Conservation (phyloP, 2,113 vertebrate genomes). For the Conger conger region DNA sequence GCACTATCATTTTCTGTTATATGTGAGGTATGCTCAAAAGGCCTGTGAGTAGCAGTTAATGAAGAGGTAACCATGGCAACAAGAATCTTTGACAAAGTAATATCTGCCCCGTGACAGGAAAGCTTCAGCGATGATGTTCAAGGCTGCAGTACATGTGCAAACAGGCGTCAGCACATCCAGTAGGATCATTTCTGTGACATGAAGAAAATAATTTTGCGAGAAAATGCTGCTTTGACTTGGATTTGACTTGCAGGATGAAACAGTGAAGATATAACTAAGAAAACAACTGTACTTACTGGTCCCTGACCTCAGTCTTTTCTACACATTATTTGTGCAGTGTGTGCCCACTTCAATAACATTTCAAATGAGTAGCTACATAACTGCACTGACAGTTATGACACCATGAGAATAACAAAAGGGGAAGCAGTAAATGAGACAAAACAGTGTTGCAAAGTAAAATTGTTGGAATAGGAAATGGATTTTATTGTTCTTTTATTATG, state of each 20-base stretch:
- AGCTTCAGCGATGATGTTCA: constrained; percentile 28
- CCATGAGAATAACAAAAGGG: background rate
- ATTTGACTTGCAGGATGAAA: background rate
- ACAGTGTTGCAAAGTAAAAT: background rate
- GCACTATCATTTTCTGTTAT: background rate
- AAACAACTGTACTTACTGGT: background rate
- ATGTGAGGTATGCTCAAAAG: constrained; percentile 33
- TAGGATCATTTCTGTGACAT: constrained; percentile 18
- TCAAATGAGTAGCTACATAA: background rate
- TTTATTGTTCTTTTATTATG: too few relatives aligned
- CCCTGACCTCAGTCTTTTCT: background rate
- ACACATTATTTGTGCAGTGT: background rate
- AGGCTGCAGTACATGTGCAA: constrained; percentile 31
- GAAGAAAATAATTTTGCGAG: background rate
- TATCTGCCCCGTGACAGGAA: constrained; percentile 29
- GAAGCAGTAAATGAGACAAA: background rate
- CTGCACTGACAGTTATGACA: background rate
- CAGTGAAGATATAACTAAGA: background rate
- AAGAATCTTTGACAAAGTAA: constrained; percentile 29
- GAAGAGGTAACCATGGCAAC: constrained; percentile 56
- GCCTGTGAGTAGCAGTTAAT: constrained; percentile 24
- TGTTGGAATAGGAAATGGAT: background rate
- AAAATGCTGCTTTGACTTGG: background rate
- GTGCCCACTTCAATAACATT: background rate
- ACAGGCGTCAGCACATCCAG: constrained; percentile 30